These are phyloP conservation scores for Apteryx mantelli DNA, from an alignment of 2,113 vertebrate species.

Conservation along the genomic window DNA sequence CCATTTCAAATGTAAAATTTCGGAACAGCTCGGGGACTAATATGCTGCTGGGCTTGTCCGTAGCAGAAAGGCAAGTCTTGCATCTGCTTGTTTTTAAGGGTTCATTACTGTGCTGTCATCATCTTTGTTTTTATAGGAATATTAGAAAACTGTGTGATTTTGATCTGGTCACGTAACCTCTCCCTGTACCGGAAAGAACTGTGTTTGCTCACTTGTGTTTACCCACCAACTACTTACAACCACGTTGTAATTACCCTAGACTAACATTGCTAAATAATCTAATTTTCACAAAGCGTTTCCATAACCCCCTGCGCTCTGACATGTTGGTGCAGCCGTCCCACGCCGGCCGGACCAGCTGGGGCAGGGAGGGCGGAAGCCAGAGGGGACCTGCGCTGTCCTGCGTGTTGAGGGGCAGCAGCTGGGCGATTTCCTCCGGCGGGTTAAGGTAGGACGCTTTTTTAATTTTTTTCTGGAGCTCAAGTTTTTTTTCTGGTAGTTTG, in stretches of 20 bases:
- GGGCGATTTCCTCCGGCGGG: neutral
- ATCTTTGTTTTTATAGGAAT: neutral
- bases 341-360: neutral
- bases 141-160: neutral
- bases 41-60: neutral
- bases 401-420: neutral
- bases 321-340: neutral
- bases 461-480: neutral
- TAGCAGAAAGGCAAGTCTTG: neutral
- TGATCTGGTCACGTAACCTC: rapidly evolving
- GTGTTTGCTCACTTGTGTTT: neutral
- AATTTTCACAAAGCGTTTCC: neutral
- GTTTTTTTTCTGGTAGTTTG: too few relatives aligned
- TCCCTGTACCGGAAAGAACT: neutral
- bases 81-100: neutral
- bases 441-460: neutral
- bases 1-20: neutral
- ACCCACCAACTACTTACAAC: neutral
- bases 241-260: neutral
- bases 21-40: neutral
- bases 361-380: neutral
- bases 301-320: rapidly evolving
- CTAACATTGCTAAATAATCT: neutral
- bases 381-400: rapidly evolving
- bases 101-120: neutral